Conservation (phyloP, 2,888 invertebrate genomes). For the Hemistola chrysoprasaria region DNA sequence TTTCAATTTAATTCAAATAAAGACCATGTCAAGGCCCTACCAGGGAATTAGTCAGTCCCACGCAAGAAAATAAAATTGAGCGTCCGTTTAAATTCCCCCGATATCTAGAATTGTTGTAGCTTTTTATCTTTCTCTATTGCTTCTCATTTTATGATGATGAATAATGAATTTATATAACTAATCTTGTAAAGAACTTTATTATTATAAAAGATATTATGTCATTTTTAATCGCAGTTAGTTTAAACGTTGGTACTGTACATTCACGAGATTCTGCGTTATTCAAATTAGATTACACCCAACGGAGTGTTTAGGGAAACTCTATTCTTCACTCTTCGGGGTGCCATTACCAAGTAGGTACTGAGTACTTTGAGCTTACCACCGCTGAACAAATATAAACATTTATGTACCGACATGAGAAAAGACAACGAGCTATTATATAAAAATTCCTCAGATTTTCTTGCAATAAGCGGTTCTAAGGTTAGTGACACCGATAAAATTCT, state of each 20-base stretch:
- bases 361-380: slow-evolving; percentile 28
- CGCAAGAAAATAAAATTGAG: slow-evolving; percentile 11
- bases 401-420: slow-evolving; percentile 23
- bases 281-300: slow-evolving; percentile 21
- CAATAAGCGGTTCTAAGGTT: slow-evolving; percentile 26
- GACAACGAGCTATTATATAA: no score
- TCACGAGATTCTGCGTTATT: slow-evolving; percentile 15
- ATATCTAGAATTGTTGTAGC: no score
- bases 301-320: slow-evolving; percentile 16
- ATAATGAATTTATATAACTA: no score
- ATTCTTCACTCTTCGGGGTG: slow-evolving; percentile 19
- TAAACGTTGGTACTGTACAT: slow-evolving; percentile 6
- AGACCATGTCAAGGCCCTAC: slow-evolving; percentile 21
- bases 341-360: no score
- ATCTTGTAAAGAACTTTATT: no score
- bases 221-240: no score
- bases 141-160: slow-evolving; percentile 12
- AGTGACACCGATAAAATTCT: slow-evolving; percentile 24
- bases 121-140: no score
- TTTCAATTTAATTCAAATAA: slow-evolving; percentile 28
- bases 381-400: slow-evolving; percentile 7
- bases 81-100: no score
- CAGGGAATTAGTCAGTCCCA: slow-evolving; percentile 17
- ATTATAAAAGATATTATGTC: no score
- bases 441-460: slow-evolving; percentile 25